Percentiles rank a stretch among this genome's conserved stretches.
Conservation (phyloP, 2,797 vertebrate species). For the Pogoniulus pusillus region DNA sequence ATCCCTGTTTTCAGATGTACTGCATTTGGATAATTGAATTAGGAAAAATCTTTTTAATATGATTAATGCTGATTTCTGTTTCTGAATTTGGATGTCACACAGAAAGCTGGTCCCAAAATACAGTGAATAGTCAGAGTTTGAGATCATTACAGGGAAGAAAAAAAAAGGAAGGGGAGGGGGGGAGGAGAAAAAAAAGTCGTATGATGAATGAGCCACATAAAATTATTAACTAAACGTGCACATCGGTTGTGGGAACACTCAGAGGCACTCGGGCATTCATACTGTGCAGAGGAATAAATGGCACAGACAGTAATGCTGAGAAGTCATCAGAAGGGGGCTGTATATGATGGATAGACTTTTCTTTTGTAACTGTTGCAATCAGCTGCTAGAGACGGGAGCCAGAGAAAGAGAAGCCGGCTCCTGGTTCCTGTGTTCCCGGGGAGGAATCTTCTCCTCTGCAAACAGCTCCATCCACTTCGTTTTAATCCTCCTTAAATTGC, state of each 20-base stretch:
- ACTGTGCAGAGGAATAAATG: background rate
- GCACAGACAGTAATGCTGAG: conserved; percentile 17
- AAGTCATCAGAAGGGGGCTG: conserved; percentile 37
- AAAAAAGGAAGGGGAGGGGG: too few species aligned
- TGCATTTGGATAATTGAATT: conserved; percentile 41
- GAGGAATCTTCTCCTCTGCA: background rate
- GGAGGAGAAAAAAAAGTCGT: background rate
- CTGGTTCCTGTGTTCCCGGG: background rate
- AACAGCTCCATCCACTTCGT: background rate
- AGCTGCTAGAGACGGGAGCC: background rate
- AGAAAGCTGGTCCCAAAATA: conserved; percentile 20
- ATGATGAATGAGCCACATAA: conserved; percentile 19
- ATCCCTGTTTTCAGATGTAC: conserved; percentile 26
- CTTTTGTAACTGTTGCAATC: conserved; percentile 37
- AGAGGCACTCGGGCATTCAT: background rate
- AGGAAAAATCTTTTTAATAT: conserved; percentile 54
- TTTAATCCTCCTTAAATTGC: background rate
- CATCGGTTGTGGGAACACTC: conserved; percentile 17
- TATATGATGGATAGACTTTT: conserved; percentile 9
- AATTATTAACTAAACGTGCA: conserved; percentile 20
- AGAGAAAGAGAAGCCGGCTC: background rate
- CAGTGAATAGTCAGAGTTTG: background rate
- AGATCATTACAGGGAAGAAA: background rate
- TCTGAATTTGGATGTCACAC: conserved; percentile 27
- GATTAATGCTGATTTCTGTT: conserved; percentile 34